A percentile compares a stretch with the other conserved stretches of the same genome.
phyloP scores from a whole-genome alignment of 2,888 invertebrate genomes.

The Melieria picta region DNA sequence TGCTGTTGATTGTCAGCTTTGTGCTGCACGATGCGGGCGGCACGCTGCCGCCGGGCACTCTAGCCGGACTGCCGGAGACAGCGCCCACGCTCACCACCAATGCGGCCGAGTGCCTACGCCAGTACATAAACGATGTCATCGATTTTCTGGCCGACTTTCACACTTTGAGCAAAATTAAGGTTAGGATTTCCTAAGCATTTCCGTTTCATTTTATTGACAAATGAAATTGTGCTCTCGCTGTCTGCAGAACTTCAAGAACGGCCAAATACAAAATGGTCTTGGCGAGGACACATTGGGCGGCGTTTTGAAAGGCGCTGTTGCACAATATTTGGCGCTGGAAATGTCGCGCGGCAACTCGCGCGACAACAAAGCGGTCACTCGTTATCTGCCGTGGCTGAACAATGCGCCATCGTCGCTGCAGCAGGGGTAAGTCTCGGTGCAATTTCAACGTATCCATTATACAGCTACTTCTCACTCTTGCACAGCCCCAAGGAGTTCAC shows the following conservation, averaged over 20 bases:
- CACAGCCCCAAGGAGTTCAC: slow-evolving; percentile 88
- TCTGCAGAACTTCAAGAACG: slow-evolving; percentile 68
- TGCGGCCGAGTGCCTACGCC: slow-evolving; percentile 93
- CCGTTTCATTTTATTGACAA: neutral
- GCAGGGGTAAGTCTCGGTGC: slow-evolving; percentile 73
- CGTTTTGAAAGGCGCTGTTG: slow-evolving; percentile 93
- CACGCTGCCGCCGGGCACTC: slow-evolving; percentile 80
- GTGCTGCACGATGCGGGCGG: slow-evolving; percentile 94
- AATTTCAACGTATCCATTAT: neutral
- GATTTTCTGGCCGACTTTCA: slow-evolving; percentile 97
- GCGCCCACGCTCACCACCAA: slow-evolving; percentile 75
- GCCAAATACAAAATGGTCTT: slow-evolving; percentile 73
- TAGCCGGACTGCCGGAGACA: slow-evolving; percentile 69
- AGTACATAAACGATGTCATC: slow-evolving; percentile 90
- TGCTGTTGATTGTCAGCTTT: slow-evolving; percentile 88
- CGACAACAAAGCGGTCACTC: slow-evolving; percentile 82
- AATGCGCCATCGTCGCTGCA: slow-evolving; percentile 82
- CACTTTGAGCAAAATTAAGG: slow-evolving; percentile 95
- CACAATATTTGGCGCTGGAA: slow-evolving; percentile 93
- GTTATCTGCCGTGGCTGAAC: slow-evolving; percentile 91
- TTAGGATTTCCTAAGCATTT: slow-evolving; percentile 59
- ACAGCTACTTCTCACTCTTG: neutral
- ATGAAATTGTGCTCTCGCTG: neutral
- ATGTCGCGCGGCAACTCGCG: slow-evolving; percentile 87
- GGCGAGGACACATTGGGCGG: slow-evolving; percentile 98